Evolutionary conservation across 2,888 invertebrate genomes (phyloP).

Genomic region (Himalopsyche kuldschensis): DNA sequence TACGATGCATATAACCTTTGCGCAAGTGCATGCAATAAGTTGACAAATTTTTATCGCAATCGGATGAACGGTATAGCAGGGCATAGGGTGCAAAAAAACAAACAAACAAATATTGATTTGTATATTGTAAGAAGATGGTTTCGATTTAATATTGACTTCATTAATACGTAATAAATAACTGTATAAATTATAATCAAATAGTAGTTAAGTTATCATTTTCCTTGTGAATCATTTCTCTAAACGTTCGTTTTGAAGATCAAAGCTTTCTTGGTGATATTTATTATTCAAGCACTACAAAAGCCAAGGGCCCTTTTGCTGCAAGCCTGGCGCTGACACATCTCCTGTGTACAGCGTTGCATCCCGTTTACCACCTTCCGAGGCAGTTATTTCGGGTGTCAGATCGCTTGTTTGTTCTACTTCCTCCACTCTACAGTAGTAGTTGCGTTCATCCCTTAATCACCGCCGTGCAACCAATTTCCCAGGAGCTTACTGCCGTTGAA

Average conservation of each 20-base stretch:
- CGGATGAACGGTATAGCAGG: no score
- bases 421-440: not conserved
- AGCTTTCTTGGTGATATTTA: not conserved
- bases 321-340: not conserved
- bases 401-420: conserved; percentile 24
- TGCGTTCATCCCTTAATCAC: conserved; percentile 27
- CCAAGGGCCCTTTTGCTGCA: not conserved
- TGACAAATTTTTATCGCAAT: no score
- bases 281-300: not conserved
- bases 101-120: no score
- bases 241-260: not conserved
- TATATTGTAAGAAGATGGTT: no score
- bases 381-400: conserved; percentile 22
- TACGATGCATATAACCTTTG: no score
- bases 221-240: not conserved
- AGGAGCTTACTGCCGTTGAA: conserved; percentile 10
- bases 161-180: no score
- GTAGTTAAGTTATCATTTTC: not conserved
- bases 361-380: not conserved
- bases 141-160: no score
- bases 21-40: no score
- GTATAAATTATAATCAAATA: no score
- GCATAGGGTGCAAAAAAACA: no score
- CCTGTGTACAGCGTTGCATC: not conserved
- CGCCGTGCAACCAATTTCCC: conserved; percentile 34